These are phyloP conservation scores for Ichneumoninae sp. DNA, from an alignment of 2,888 invertebrate species.

Conservation along the genomic window DNA sequence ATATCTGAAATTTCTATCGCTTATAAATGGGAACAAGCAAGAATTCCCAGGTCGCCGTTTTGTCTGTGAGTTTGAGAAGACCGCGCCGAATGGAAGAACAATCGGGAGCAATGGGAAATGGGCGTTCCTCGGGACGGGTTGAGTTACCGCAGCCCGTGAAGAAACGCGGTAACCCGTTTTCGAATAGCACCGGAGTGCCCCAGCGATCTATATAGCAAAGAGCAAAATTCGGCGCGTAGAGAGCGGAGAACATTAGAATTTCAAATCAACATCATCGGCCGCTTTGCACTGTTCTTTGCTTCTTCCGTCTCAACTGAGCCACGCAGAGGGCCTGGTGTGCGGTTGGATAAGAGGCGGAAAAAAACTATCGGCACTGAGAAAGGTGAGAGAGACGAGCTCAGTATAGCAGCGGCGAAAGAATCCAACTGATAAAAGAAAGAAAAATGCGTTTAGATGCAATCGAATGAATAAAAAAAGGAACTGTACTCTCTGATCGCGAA, in stretches of 20 bases:
- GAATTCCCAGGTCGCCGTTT: conserved; percentile 1
- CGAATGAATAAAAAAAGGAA: conserved; percentile 17
- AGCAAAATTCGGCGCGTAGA: conserved; percentile 66
- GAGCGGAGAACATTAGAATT: conserved; percentile 77
- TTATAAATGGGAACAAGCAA: conserved; percentile 6
- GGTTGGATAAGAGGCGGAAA: conserved; percentile 51
- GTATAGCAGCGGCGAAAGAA: conserved; percentile 15
- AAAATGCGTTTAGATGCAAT: conserved; percentile 40
- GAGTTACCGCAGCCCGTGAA: conserved; percentile 16
- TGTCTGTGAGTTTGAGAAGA: conserved; percentile 10
- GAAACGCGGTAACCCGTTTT: conserved; percentile 73
- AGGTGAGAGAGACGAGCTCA: background rate
- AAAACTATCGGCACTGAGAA: conserved; percentile 9
- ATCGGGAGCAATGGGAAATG: conserved; percentile 20
- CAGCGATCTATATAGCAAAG: conserved; percentile 68
- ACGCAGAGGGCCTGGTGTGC: conserved; percentile 40
- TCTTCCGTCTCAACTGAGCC: conserved; percentile 61
- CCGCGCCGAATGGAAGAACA: conserved; percentile 40
- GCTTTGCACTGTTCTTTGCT: conserved; percentile 54
- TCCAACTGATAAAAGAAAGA: conserved; percentile 27
- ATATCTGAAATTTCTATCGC: background rate
- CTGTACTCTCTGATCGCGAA: conserved; percentile 25
- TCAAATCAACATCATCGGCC: conserved; percentile 77
- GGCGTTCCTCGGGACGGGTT: conserved; percentile 4
- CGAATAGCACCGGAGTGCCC: conserved; percentile 58